Conservation (phyloP, 1,140 invertebrate species). For the Copidosoma floridanum region DNA sequence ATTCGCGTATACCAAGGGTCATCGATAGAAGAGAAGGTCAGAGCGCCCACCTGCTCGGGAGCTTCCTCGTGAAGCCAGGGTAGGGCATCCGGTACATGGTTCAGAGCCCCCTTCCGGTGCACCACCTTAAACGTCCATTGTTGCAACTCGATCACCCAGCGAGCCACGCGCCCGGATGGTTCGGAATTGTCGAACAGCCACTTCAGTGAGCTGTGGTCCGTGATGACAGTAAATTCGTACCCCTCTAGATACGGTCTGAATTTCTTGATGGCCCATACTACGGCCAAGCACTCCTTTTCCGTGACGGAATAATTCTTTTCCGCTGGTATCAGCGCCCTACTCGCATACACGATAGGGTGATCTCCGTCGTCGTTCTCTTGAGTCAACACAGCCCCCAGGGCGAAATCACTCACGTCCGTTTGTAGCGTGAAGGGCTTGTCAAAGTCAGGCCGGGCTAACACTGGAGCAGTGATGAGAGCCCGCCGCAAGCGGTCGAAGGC, state of each 20-base stretch:
- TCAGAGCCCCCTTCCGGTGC: slow-evolving; percentile 28
- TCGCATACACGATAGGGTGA: slow-evolving; percentile 13
- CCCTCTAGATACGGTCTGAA: slow-evolving; percentile 44
- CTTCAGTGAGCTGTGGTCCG: slow-evolving; percentile 55
- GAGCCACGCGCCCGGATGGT: slow-evolving; percentile 44
- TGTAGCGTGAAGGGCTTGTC: slow-evolving; percentile 8
- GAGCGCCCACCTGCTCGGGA: neutral
- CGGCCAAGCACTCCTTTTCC: slow-evolving; percentile 54
- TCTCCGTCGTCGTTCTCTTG: slow-evolving; percentile 26
- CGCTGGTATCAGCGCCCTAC: neutral
- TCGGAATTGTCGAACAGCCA: slow-evolving; percentile 55
- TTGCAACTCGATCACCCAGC: slow-evolving; percentile 51
- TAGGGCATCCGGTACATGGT: slow-evolving; percentile 10
- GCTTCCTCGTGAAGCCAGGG: neutral
- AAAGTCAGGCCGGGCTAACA: slow-evolving; percentile 27
- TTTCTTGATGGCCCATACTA: slow-evolving; percentile 29
- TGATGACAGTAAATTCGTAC: slow-evolving; percentile 41
- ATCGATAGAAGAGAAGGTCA: neutral
- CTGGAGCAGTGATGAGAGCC: slow-evolving; percentile 13
- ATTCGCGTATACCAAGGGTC: neutral
- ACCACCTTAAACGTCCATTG: slow-evolving; percentile 44
- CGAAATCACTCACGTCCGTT: slow-evolving; percentile 1
- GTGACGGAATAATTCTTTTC: slow-evolving; percentile 32
- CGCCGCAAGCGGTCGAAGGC: slow-evolving; percentile 26
- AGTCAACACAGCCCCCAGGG: slow-evolving; percentile 35